Evolutionary conservation across 2,797 vertebrate genomes (phyloP), one percentile per base, ranked within the genome.

Genomic region (Pangasius sanitwongsei): DNA sequence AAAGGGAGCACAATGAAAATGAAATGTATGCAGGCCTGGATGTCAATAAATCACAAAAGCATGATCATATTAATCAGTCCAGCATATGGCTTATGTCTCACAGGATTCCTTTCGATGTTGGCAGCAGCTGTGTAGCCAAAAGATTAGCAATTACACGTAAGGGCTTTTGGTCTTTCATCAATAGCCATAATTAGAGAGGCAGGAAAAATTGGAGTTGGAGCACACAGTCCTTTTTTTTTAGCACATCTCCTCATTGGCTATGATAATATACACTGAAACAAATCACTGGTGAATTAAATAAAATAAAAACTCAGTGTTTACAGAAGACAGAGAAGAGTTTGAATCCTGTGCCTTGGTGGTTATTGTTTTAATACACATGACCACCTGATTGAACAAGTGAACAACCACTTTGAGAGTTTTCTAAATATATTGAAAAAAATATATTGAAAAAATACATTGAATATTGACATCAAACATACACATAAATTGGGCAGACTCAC

Each of bases 111-210:
- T 44, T 37, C 20, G 2, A 15, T 28, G 37, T 25, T 65, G 7
- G 82, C 37, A 44, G 12, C 82, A 84, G 82, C 28, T 84, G 82
- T 84, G 61, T 63, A n/a, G 44, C 41, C 41, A 65, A 84, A 83
- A 84, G 82, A 84, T 84, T 67, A 41, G 61, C 50, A 84, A 84
- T 84, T 84, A 84, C 82, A 84, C 0, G 37, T 48, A 48, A 67
- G 28, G 11, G 20, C 61, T 65, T 84, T 65, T 25, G 11, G 82
- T 44, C 61, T 67, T 84, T 44, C 82, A 84, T 84, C 61, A 84
- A 84, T 50, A 67, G 82, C 41, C 28, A 41, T 67, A 84, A 84
- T 84, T 84, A 67, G 59, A 84, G 41, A n/a, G 25, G 25, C 6
- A 9, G 61, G 13, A 20, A 25, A 25, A 37, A 57, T 44, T 72